Evolutionary conservation across 2,797 vertebrate genomes (phyloP), one percentile per base, ranked within the genome.

Genomic region (Menidia menidia): DNA sequence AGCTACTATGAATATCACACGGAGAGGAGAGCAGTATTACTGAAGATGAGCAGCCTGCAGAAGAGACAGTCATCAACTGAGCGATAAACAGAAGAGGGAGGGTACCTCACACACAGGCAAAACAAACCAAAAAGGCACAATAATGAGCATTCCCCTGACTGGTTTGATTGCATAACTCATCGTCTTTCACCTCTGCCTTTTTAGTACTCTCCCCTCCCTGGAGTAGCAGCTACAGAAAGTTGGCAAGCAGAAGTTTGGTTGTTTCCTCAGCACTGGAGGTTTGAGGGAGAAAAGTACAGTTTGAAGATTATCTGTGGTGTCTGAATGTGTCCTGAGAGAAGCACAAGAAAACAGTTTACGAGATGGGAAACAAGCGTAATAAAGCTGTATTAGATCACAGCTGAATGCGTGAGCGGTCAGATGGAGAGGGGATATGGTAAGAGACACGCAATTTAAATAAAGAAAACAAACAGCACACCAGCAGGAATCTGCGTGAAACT

Each of bases 101-200:
- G 9, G 41, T 65, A 67, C 59, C 44, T 45, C 35, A 45, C 32
- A 78, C 74, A 88, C 60, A 87, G 82, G 83, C 70, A 84, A 87
- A 25, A 71, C 66, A 44, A 59, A 64, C 32, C 51, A 79, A 81
- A 82, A 81, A 48, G 25, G 66, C 73, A 82, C 75, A 87, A 83
- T 92, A 92, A 93, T 91, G 89, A 92, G 91, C 90, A 87, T 90
- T 92, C 90, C 85, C 88, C 55, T 68, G 88, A 80, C 87, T 92
- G 79, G 64, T 85, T 73, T 77, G 83, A 84, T 90, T 92, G 88
- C 88, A 73, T 89, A 92, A 90, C 88, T 89, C 83, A 86, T 84
- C 83, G 78, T 80, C 79, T 85, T 86, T 72, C 73, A 78, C 80
- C 72, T 72, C 65, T 69, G 77, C 84, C 83, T 91, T 83, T 77